Conservation (phyloP, 2,797 vertebrate genomes). For the Gallinago nigripennis region DNA sequence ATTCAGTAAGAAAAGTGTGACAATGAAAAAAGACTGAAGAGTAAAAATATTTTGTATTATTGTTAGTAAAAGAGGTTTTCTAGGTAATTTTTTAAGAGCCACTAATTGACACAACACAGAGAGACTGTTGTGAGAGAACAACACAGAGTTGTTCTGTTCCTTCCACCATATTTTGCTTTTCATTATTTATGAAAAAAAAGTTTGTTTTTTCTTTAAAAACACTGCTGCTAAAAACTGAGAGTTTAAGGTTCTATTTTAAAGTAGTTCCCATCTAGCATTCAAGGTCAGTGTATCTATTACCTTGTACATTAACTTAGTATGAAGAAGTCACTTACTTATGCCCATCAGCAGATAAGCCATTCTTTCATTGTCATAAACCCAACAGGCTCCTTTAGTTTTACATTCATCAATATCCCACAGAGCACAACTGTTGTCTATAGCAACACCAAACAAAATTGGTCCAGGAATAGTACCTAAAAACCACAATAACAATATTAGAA, state of each 20-base stretch:
- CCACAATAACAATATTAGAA: not conserved
- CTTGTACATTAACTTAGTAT: not conserved
- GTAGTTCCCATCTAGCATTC: not conserved
- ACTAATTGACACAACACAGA: not conserved
- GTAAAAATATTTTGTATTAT: not conserved
- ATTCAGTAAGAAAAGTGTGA: not conserved
- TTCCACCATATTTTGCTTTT: not conserved
- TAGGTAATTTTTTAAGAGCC: not conserved
- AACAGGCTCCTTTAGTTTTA: conserved; percentile 76
- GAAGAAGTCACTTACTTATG: conserved; percentile 77
- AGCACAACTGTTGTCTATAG: conserved; percentile 78
- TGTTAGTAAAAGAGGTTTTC: not conserved
- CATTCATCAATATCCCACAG: conserved; percentile 79
- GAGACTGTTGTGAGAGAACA: too few species aligned
- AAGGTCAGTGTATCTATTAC: not conserved
- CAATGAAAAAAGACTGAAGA: not conserved
- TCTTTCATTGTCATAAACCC: conserved; percentile 76
- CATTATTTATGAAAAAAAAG: not conserved
- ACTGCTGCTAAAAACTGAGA: not conserved
- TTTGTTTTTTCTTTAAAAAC: not conserved
- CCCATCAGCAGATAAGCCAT: conserved; percentile 75
- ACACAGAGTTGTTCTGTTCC: not conserved
- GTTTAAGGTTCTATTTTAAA: not conserved
- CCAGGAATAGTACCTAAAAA: conserved; percentile 81
- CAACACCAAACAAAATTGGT: conserved; percentile 79